Conservation (phyloP, 2,888 invertebrate genomes). For the Drosophila pseudotalamancana region DNA sequence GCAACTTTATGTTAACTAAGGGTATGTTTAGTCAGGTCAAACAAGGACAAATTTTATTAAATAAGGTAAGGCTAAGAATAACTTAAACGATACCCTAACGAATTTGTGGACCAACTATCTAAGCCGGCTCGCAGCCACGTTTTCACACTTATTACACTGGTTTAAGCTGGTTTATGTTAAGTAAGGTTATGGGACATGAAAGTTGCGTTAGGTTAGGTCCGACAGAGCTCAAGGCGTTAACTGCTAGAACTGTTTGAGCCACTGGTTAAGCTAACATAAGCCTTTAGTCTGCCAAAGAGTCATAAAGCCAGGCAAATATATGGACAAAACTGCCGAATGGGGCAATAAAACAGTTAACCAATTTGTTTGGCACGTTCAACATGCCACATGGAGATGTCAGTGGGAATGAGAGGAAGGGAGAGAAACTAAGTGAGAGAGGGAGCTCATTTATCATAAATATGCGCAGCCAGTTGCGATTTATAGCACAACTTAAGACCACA, state of each 20-base stretch:
- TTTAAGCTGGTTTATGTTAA: not conserved
- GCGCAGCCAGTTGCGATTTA: conserved; percentile 49
- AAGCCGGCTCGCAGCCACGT: too few species aligned
- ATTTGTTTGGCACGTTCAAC: conserved; percentile 36
- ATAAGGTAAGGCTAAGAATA: too few species aligned
- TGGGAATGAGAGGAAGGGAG: not conserved
- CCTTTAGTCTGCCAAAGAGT: not conserved
- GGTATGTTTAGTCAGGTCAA: too few species aligned
- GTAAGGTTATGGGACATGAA: too few species aligned
- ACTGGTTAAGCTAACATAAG: not conserved
- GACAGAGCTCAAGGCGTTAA: too few species aligned
- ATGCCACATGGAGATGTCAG: conserved; percentile 36
- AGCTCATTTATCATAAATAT: conserved; percentile 47
- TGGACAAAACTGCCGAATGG: conserved; percentile 17
- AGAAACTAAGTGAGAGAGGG: not conserved
- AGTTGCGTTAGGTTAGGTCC: not conserved
- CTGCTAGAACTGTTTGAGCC: not conserved
- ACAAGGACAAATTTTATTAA: too few species aligned
- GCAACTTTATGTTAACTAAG: too few species aligned
- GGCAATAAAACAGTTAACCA: conserved; percentile 46
- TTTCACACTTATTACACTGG: too few species aligned
- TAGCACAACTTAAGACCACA: conserved; percentile 54
- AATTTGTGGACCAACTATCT: too few species aligned
- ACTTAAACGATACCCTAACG: too few species aligned
- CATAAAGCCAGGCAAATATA: conserved; percentile 17